Base-by-base conservation (phyloP, 92 coral and sea anemone species). In the Heteractis magnifica region DNA sequence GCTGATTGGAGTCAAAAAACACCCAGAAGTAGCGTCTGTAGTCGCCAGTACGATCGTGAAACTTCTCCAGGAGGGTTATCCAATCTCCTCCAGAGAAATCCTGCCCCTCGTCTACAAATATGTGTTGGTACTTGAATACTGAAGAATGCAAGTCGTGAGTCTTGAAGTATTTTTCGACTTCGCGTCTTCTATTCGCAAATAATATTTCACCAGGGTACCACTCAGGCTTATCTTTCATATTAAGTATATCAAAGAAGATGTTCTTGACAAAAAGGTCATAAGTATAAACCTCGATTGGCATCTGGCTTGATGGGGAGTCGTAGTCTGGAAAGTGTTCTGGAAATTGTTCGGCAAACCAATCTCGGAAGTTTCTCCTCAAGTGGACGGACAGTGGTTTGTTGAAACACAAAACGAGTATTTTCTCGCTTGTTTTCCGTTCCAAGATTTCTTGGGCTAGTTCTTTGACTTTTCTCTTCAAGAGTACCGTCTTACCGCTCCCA, bases 71-170 rank as follows among this genome's bases (percentile, higher is more conserved):
- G 23, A 87, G 55, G 4, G 48, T 51, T 58, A 72, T 81, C 89
- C 91, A 87, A 41, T 19, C 60, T 12, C 8, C 60, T 0, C 86
- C 86, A 82, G 19, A 79, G 53, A 90, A 64, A 34, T 90, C 91
- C n/a, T 90, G 91, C 14, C 91, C 82, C 59, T 90, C 93, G 59
- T 90, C 93, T 10, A 90, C 87, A 77, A 90, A 90, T 14, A 90
- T 87, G 58, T 90, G 93, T 15, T 90, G 86, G 76, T 81, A 90
- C 52, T 60, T 70, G 3, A 10, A 6, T 1, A n/a, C 10, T n/a
- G 49, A 48, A n/a, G 58, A n/a, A 15, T 9, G 52, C 56, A 8
- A 13, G 6, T 64, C 26, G 21, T 64, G 71, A 44, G n/a, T 12
- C 20, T 10, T 1, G 78, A 48, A 50, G 26, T 49, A 12, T 4